Evolutionary conservation across 2,113 vertebrate genomes (phyloP), one percentile per base, ranked within the genome.

Genomic region (Paralichthys olivaceus): DNA sequence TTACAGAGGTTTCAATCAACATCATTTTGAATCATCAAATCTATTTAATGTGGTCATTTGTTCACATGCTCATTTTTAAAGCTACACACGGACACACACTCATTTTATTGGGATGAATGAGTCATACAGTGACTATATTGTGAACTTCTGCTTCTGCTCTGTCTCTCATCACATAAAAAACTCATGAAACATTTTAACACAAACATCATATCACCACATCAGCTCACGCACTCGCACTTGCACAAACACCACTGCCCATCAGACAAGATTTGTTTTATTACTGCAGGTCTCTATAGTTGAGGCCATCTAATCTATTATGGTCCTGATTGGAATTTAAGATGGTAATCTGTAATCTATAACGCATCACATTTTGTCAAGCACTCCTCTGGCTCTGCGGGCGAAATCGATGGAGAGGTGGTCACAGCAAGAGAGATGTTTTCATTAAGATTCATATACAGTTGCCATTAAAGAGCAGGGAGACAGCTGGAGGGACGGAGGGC

Each of bases 291-390:
- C 79, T 62, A 5, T 17, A 4, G 22, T 23, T 75, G 63, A 65
- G 77, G 47, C 77, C 57, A 34, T 87, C 53, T 37, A 49, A 84
- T 82, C 78, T 69, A 58, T 80, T 68, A 81, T 40, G 76, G 37
- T 7, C 55, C 75, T 82, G 84, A 90, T 88, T 85, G 77, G 78
- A 78, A 82, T 88, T 84, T 85, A 84, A 84, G 43, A 82, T 78
- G 69, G 73, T 80, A 84, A 90, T 89, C 77, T 83, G 64, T 77
- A 74, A 89, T 89, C 81, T 81, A 85, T 83, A 86, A 89, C 40
- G 72, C 77, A 81, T 75, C 75, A 49, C 75, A 71, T 87, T 84
- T 79, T 79, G 79, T 83, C 61, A 65, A 72, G 67, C 84, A 69
- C 81, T 75, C 61, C 4, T 40, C 70, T 63, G 81, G 54, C 82